Evolutionary conservation across 2,888 invertebrate genomes (phyloP).

Genomic region (Aethes cnicana): DNA sequence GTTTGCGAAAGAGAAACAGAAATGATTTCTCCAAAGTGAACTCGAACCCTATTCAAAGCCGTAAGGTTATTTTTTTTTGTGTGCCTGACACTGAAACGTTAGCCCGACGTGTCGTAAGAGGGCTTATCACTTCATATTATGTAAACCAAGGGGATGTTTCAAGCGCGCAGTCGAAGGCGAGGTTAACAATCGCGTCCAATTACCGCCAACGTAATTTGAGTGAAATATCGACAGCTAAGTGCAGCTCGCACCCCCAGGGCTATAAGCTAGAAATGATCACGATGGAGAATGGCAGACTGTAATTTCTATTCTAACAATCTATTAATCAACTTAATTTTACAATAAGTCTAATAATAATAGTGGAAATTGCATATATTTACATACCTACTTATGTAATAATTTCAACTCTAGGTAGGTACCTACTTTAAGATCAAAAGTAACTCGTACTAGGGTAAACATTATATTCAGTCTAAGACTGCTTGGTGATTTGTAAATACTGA

Average conservation of each 20-base stretch:
- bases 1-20: slow-evolving; percentile 21
- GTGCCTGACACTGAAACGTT: neutral
- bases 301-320: too few species aligned
- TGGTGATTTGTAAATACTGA: too few species aligned
- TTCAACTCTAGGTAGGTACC: too few species aligned
- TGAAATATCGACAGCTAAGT: slow-evolving; percentile 37
- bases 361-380: too few species aligned
- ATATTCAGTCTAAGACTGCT: too few species aligned
- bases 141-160: neutral
- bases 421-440: too few species aligned
- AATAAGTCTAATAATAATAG: too few species aligned
- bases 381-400: too few species aligned
- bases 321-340: too few species aligned
- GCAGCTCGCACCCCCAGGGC: slow-evolving; percentile 4
- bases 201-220: slow-evolving; percentile 40
- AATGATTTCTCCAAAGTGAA: slow-evolving; percentile 9
- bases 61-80: neutral
- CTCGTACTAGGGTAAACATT: too few species aligned
- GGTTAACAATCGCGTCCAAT: slow-evolving; percentile 52
- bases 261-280: neutral
- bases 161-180: neutral
- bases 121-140: neutral
- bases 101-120: neutral
- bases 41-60: slow-evolving; percentile 8
- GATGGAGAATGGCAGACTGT: too few species aligned